These are phyloP conservation scores for Sinocyclocheilus anshuiensis DNA, from an alignment of 2,113 vertebrate species.

Conservation along the genomic window DNA sequence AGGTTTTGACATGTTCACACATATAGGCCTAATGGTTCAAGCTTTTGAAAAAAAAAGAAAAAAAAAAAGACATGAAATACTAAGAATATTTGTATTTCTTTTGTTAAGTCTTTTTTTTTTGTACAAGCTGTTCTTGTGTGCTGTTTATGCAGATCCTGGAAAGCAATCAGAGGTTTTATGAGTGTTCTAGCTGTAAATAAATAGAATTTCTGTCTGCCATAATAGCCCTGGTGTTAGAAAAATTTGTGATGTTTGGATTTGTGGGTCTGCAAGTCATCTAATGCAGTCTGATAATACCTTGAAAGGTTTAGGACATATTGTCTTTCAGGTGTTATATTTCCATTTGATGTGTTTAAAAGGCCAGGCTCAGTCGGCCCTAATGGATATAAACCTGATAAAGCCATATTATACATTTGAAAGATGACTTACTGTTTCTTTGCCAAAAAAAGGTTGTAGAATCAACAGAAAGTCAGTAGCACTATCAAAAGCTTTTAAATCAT, in stretches of 20 bases:
- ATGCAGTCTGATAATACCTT: neutral
- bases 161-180: neutral
- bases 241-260: neutral
- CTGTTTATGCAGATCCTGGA: neutral
- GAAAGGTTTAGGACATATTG: neutral
- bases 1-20: neutral
- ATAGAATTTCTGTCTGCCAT: conserved; percentile 23
- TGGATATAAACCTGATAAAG: conserved; percentile 27
- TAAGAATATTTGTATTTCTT: neutral
- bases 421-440: neutral
- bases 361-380: conserved; percentile 13
- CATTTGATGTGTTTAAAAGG: conserved; percentile 4
- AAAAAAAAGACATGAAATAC: neutral
- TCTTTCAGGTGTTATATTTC: conserved; percentile 24
- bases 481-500: neutral
- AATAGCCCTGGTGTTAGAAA: neutral
- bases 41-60: neutral
- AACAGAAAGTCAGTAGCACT: neutral
- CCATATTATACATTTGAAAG: neutral
- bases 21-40: neutral
- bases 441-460: neutral
- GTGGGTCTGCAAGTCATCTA: neutral
- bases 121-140: neutral
- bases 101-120: neutral
- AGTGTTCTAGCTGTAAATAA: conserved; percentile 10